Percentiles rank a stretch among this genome's conserved stretches.
Conservation (phyloP, 2,888 invertebrate genomes). For the Neria commutata region DNA sequence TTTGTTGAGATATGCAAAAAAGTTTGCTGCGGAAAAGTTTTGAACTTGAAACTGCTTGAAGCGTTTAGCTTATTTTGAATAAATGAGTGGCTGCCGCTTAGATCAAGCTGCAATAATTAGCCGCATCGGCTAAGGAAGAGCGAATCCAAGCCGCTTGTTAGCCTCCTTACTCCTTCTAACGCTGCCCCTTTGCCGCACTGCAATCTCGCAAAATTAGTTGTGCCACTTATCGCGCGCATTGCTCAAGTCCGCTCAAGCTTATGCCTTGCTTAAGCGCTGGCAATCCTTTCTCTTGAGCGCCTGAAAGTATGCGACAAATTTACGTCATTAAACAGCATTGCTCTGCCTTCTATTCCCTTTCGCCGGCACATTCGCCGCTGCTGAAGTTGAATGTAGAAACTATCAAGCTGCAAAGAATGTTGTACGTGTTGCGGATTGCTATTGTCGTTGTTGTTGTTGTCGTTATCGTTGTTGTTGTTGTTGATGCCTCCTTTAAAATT, state of each 20-base stretch:
- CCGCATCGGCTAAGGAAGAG: too few species aligned
- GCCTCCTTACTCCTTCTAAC: too few species aligned
- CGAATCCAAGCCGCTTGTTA: too few species aligned
- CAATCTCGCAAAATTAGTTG: not conserved
- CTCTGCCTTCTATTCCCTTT: not conserved
- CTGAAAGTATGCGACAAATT: not conserved
- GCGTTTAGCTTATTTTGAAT: too few species aligned
- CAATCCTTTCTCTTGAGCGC: not conserved
- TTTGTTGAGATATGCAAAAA: too few species aligned
- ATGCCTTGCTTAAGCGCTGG: too few species aligned
- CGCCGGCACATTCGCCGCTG: not conserved
- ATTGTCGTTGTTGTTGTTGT: conserved; percentile 32
- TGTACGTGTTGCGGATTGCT: not conserved
- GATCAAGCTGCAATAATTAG: too few species aligned
- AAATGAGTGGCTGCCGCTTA: too few species aligned
- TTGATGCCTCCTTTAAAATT: not conserved
- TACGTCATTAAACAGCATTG: not conserved
- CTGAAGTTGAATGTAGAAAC: not conserved
- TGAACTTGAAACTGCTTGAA: too few species aligned
- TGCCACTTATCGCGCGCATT: not conserved
- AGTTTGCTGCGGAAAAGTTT: too few species aligned
- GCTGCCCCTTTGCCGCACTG: too few species aligned
- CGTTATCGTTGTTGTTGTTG: conserved; percentile 15
- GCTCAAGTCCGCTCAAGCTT: too few species aligned
- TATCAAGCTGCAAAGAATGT: conserved; percentile 22